phyloP scores from a whole-genome alignment of 2,113 vertebrate species.

The Coregonus clupeaformis region DNA sequence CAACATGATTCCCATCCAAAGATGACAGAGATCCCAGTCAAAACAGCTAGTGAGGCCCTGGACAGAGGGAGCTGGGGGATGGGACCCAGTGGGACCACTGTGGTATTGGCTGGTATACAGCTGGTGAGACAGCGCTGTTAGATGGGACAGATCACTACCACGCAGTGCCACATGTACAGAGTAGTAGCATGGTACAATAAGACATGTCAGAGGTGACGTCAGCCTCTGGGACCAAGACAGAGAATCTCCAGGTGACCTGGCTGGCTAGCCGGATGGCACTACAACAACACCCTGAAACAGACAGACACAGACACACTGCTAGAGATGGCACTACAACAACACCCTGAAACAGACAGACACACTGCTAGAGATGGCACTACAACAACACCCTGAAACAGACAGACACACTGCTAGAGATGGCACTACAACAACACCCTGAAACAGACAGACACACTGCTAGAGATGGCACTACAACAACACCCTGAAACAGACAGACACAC shows the following conservation, averaged over 20 bases:
- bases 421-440: not conserved
- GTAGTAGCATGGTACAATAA: slow-evolving; percentile 40
- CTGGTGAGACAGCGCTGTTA: slow-evolving; percentile 20
- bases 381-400: too few relatives aligned
- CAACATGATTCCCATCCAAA: slow-evolving; percentile 67
- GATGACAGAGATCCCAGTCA: slow-evolving; percentile 68
- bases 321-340: too few relatives aligned
- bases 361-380: not conserved
- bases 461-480: too few relatives aligned
- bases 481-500: not conserved
- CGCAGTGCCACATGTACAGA: not conserved
- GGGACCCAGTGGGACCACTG: slow-evolving; percentile 21
- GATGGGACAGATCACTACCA: not conserved
- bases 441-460: not conserved
- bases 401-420: too few relatives aligned
- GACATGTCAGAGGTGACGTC: slow-evolving; percentile 45
- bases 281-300: slow-evolving; percentile 36
- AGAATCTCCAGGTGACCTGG: slow-evolving; percentile 49
- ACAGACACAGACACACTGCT: not conserved
- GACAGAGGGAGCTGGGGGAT: slow-evolving; percentile 10
- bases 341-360: not conserved
- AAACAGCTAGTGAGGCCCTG: slow-evolving; percentile 63
- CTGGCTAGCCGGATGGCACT: not conserved
- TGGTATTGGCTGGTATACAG: slow-evolving; percentile 44
- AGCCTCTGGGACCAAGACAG: slow-evolving; percentile 32